A percentile compares a stretch with the other conserved stretches of the same genome.
These are phyloP conservation scores for Frieseomelitta varia DNA, from an alignment of 1,140 invertebrate species.

Conservation along the genomic window DNA sequence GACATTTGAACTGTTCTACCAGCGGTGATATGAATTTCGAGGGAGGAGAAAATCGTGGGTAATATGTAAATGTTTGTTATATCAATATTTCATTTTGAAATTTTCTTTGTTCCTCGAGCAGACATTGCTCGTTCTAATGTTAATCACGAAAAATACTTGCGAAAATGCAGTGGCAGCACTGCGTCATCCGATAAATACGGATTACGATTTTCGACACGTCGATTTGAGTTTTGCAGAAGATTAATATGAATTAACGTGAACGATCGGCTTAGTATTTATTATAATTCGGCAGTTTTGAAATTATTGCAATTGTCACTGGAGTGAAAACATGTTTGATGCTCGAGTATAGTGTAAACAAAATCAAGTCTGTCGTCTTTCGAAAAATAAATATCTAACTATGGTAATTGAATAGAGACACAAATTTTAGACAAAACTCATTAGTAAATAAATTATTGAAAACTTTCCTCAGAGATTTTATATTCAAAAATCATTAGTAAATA, in stretches of 20 bases:
- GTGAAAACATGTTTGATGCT: neutral
- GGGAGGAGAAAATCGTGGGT: neutral
- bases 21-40: neutral
- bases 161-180: neutral
- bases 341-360: neutral
- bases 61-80: neutral
- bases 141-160: constrained; percentile 15
- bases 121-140: neutral
- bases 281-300: neutral
- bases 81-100: neutral
- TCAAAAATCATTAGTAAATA: too few relatives aligned
- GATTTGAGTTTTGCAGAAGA: neutral
- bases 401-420: neutral
- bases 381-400: too few relatives aligned
- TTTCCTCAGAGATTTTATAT: too few relatives aligned
- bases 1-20: neutral
- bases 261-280: neutral
- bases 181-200: constrained; percentile 3
- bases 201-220: neutral
- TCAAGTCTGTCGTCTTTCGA: too few relatives aligned
- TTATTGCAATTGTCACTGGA: neutral
- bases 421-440: neutral
- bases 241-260: constrained; percentile 4
- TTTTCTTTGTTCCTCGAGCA: neutral
- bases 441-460: too few relatives aligned